These are phyloP conservation scores for Platichthys flesus DNA, from an alignment of 2,113 vertebrate genomes.

Conservation along the genomic window DNA sequence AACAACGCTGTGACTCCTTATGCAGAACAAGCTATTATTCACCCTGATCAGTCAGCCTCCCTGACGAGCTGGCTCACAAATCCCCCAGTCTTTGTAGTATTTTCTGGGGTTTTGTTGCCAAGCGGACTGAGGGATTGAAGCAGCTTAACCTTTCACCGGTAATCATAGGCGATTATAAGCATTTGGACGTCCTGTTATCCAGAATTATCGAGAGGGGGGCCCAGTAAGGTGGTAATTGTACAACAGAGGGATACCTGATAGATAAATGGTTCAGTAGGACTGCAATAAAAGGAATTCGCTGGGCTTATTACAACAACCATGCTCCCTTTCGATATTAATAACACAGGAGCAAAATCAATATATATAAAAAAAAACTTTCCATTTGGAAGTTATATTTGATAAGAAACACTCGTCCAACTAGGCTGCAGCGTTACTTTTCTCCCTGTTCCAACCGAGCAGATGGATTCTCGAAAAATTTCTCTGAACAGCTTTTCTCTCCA, in stretches of 20 bases:
- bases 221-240: constrained; percentile 49
- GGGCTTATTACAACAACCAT: constrained; percentile 61
- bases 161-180: constrained; percentile 76
- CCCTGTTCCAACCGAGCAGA: constrained; percentile 74
- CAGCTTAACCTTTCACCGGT: constrained; percentile 72
- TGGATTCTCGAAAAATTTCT: constrained; percentile 81
- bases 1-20: constrained; percentile 56
- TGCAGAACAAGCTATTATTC: constrained; percentile 66
- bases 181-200: constrained; percentile 65
- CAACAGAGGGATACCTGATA: constrained; percentile 54
- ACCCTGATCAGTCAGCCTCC: constrained; percentile 62
- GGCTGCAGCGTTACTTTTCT: constrained; percentile 48
- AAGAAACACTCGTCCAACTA: constrained; percentile 60
- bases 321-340: constrained; percentile 67
- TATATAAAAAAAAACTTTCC: constrained; percentile 46
- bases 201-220: constrained; percentile 42
- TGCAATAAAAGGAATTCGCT: constrained; percentile 57
- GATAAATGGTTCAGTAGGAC: constrained; percentile 54
- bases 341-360: constrained; percentile 68
- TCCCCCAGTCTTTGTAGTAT: constrained; percentile 51
- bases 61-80: constrained; percentile 60
- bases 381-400: constrained; percentile 63
- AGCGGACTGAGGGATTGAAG: constrained; percentile 62
- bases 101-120: constrained; percentile 60
- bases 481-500: constrained; percentile 64